Percentiles rank a stretch among this genome's conserved stretches.
Conservation (phyloP, 2,797 vertebrate species). For the Enteromius treurensis region DNA sequence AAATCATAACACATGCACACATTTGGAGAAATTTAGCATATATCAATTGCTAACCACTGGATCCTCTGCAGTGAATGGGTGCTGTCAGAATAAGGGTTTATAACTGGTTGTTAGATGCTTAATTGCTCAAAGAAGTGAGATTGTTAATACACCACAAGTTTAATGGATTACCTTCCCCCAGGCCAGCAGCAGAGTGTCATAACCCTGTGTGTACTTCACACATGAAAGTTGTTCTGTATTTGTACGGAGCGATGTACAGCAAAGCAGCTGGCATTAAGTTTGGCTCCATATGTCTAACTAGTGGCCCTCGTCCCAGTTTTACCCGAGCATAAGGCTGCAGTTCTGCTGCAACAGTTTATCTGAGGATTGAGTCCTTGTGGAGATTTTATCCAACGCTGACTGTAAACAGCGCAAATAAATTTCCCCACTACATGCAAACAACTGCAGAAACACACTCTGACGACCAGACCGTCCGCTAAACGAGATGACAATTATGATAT, state of each 20-base stretch:
- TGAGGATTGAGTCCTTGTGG: slow-evolving; percentile 26
- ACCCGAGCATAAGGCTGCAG: slow-evolving; percentile 33
- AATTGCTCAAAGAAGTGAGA: not conserved
- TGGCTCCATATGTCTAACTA: slow-evolving; percentile 31
- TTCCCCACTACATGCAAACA: not conserved
- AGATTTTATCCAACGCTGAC: slow-evolving; percentile 12
- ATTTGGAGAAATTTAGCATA: not conserved
- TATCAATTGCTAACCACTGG: not conserved
- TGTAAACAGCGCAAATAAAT: not conserved
- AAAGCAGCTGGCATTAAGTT: slow-evolving; percentile 35
- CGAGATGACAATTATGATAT: not conserved
- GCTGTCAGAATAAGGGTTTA: not conserved
- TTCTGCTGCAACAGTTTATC: slow-evolving; percentile 29
- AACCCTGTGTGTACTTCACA: slow-evolving; percentile 65
- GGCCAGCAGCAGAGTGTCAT: slow-evolving; percentile 52
- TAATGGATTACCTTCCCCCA: slow-evolving; percentile 57
- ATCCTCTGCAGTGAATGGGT: not conserved
- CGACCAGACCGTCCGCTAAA: not conserved
- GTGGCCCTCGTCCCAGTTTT: slow-evolving; percentile 30
- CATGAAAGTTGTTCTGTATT: slow-evolving; percentile 57
- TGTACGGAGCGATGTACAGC: slow-evolving; percentile 9
- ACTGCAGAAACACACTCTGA: not conserved
- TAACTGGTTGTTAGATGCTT: not conserved
- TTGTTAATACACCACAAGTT: not conserved
- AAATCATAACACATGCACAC: not conserved